Conservation (phyloP, 2,888 invertebrate genomes). For the Ornithoptera priamus region DNA sequence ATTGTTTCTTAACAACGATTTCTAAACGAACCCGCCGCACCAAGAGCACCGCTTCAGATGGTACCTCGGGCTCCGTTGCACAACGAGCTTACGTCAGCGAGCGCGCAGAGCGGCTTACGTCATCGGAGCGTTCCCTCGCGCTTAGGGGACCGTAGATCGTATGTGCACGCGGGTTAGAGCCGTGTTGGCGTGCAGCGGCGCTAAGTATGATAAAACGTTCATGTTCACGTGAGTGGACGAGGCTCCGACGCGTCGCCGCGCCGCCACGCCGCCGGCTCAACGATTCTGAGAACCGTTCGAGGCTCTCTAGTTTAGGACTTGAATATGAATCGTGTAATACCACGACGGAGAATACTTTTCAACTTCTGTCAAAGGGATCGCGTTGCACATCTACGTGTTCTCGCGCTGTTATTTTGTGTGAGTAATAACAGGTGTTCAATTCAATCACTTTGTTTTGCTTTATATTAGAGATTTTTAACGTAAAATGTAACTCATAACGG, state of each 20-base stretch:
- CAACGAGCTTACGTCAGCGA: constrained; percentile 80
- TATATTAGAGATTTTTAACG: neutral
- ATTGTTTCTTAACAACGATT: constrained; percentile 74
- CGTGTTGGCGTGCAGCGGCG: constrained; percentile 46
- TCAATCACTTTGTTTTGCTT: neutral
- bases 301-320: constrained; percentile 74
- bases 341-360: constrained; percentile 49
- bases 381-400: constrained; percentile 21
- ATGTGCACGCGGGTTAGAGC: constrained; percentile 49
- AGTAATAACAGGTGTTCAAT: constrained; percentile 7
- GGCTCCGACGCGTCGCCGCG: constrained; percentile 76
- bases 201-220: constrained; percentile 75
- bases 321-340: constrained; percentile 70
- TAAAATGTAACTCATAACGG: too few relatives aligned
- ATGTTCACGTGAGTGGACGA: constrained; percentile 78
- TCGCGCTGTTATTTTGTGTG: constrained; percentile 18
- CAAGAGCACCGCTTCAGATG: constrained; percentile 73
- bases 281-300: constrained; percentile 76
- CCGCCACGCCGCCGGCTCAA: constrained; percentile 63
- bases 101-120: constrained; percentile 76
- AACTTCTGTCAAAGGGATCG: constrained; percentile 30
- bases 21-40: constrained; percentile 69
- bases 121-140: constrained; percentile 63
- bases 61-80: constrained; percentile 77
- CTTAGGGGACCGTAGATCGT: constrained; percentile 62